Evolutionary conservation across 2,797 vertebrate genomes (phyloP), one percentile per base, ranked within the genome.

Genomic region (Syncerus caffer): DNA sequence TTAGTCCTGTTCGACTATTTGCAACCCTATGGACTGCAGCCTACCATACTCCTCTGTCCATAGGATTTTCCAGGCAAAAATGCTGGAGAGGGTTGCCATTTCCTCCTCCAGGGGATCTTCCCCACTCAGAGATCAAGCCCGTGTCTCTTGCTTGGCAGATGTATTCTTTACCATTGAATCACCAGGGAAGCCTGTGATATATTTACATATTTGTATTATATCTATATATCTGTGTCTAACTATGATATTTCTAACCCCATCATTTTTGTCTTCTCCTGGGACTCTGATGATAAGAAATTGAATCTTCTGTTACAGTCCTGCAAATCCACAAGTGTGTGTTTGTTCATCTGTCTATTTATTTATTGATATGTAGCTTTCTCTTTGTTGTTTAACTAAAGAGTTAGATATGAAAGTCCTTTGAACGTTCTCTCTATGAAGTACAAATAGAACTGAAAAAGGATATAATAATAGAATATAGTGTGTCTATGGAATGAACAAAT

Each of bases 351-450:
- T 79, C 31, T 74, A 34, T 34, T 29, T 47, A 34, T 29, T 17
- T 15, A 42, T 91, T 57, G 27, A 23, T 82, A 21, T 71, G 6
- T 67, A 51, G 34, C n/a, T 79, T 85, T 29, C 42, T 79, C 19
- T 89, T 90, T 90, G n/a, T 83, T 95, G 4, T 90, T 93, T 31
- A 7, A 87, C 21, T 93, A 31, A 64, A 80, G 17, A 25, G 21
- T 79, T 79, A 67, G 6, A 82, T 57, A 60, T 53, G 7, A 60
- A 95, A 76, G 93, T 55, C 25, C 19, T 50, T 55, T 89, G 85
- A 89, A 85, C 0, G 25, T 50, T 80, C 17, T 74, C 50, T 17
- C 27, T 87, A 3, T 78, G n/a, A 93, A 64, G 29, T 78, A 2
- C 11, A 51, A 84, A 29, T 64, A 86, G 45, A 67, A 78, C 15